Evolutionary conservation across 2,113 vertebrate genomes (phyloP), one percentile per base, ranked within the genome.

Genomic region (Microtus montanus): DNA sequence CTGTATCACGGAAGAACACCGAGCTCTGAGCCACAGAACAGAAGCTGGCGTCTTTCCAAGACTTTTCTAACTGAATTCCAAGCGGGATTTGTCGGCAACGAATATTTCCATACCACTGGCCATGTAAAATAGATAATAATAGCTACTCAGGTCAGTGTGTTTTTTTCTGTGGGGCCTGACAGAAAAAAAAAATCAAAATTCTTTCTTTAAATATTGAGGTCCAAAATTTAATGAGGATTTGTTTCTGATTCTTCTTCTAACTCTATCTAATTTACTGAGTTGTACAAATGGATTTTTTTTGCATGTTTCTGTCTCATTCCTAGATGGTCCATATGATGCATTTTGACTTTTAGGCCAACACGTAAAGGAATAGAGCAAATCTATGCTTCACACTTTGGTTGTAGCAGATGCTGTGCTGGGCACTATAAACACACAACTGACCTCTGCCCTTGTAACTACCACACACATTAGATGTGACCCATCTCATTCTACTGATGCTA

Each of bases 151-250:
- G 33, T 33, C n/a, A 75, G 12, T 61, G 24, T 52, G 38, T 5
- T 87, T 95, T 95, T 58, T 58, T 22, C 66, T 49, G 14, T 79
- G 30, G 61, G 14, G 10, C 26, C 8, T 47, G 26, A 64, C 30
- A 19, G 15, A 7, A 33, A 82, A 80, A 49, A 44, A 77, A 75
- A 79, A 54, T 30, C 5, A 89, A 87, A 85, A 52, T 90, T n/a
- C 4, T 1, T 61, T 79, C 78, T 83, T 87, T 64, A 92, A 91
- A 94, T 58, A 5, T 58, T 58, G 58, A 58, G 79, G 71, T 95
- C 85, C 54, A 47, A 96, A 89, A 74, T 73, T 68, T 89, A 71
- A 80, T 47, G 10, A 87, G 15, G 61, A 71, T 92, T 95, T 94
- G 5, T 2, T 71, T 87, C 80, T 74, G 8, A 22, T 86, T 94